Percentiles rank a stretch among this genome's conserved stretches.
phyloP scores from a whole-genome alignment of 2,888 invertebrate genomes.

The Ommatoiulus sabulosus region DNA sequence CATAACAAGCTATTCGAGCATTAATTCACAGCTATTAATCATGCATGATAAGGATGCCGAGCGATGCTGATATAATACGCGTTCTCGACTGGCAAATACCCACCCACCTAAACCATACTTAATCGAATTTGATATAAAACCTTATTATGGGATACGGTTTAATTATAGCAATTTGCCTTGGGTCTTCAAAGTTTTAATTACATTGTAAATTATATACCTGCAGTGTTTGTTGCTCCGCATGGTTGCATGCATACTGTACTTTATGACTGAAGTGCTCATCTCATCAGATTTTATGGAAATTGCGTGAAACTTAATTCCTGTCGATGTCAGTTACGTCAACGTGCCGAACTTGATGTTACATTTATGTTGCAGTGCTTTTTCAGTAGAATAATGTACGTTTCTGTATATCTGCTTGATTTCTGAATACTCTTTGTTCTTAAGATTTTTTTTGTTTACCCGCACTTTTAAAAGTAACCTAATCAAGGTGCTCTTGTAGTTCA shows the following conservation, averaged over 20 bases:
- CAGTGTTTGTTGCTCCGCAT: background rate
- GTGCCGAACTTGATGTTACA: too few species aligned
- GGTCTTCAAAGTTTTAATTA: conserved; percentile 25
- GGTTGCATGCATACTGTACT: background rate
- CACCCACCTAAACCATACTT: background rate
- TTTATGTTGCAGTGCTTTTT: too few species aligned
- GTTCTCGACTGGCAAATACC: background rate
- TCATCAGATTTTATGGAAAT: conserved; percentile 40
- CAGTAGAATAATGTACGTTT: too few species aligned
- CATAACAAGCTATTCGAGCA: background rate
- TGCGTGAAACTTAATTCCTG: too few species aligned
- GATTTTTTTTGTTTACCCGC: too few species aligned
- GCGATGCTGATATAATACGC: background rate
- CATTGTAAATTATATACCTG: conserved; percentile 33
- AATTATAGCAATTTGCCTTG: conserved; percentile 25
- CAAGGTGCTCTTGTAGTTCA: too few species aligned
- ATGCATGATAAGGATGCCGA: conserved; percentile 23
- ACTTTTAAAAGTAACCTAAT: too few species aligned
- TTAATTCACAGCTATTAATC: background rate
- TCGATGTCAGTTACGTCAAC: too few species aligned
- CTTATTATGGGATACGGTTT: background rate
- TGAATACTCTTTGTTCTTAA: too few species aligned
- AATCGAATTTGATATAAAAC: conserved; percentile 41
- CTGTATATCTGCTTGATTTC: too few species aligned
- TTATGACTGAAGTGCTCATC: conserved; percentile 2